Percentiles rank a stretch among this genome's conserved stretches.
Conservation (phyloP, 1,140 invertebrate species). For the Aphelenchoides fujianensis region DNA sequence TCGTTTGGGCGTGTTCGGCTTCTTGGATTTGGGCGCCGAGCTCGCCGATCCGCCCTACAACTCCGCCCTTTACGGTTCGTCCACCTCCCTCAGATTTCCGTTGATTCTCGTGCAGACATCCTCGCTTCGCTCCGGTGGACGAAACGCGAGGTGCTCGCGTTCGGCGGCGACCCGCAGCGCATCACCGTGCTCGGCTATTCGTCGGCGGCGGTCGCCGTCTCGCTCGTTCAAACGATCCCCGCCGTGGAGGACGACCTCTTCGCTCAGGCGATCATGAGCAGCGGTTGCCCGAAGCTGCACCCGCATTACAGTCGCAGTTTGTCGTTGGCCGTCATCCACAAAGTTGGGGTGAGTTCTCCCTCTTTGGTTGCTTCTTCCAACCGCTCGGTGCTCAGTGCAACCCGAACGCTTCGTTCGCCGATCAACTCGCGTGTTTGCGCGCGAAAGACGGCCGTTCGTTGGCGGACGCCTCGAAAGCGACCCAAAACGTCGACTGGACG, state of each 20-base stretch:
- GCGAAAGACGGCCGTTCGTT: background rate
- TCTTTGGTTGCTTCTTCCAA: background rate
- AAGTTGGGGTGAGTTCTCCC: background rate
- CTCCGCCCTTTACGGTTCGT: conserved; percentile 48
- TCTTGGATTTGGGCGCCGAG: conserved; percentile 58
- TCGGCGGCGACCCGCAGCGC: conserved; percentile 72
- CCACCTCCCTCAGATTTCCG: no score
- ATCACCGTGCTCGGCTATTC: conserved; percentile 73
- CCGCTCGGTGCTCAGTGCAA: conserved; percentile 5
- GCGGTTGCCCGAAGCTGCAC: background rate
- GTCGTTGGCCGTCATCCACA: background rate
- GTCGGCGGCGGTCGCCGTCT: background rate
- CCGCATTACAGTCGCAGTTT: background rate
- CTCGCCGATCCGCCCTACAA: conserved; percentile 38
- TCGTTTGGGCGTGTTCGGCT: conserved; percentile 58
- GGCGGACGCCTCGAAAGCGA: background rate
- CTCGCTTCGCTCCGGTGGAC: conserved; percentile 73
- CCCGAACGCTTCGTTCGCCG: background rate
- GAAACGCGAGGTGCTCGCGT: conserved; percentile 70
- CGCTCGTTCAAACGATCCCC: background rate
- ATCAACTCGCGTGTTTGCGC: background rate
- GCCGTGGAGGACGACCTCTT: background rate
- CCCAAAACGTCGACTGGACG: background rate
- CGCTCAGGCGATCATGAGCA: background rate
- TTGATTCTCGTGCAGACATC: conserved; percentile 64